Conservation (phyloP, 2,797 vertebrate genomes). For the Urosaurus nigricauda region DNA sequence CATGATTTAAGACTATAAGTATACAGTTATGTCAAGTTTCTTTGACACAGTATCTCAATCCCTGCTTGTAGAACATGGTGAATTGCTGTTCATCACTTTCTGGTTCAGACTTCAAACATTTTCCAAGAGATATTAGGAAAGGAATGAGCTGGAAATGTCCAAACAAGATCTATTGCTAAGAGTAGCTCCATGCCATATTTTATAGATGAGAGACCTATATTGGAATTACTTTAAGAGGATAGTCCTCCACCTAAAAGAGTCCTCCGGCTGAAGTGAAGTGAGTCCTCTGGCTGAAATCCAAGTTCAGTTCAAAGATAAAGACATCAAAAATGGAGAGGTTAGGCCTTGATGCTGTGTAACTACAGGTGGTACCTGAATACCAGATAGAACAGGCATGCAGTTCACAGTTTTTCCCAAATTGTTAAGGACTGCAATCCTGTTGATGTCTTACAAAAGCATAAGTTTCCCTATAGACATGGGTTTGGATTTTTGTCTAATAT, state of each 20-base stretch:
- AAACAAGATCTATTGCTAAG: neutral
- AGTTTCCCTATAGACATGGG: too few relatives aligned
- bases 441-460: too few relatives aligned
- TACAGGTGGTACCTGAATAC: neutral
- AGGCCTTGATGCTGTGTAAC: neutral
- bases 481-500: too few relatives aligned
- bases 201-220: neutral
- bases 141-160: neutral
- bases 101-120: neutral
- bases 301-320: neutral
- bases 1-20: too few relatives aligned
- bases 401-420: neutral
- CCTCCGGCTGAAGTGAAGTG: neutral
- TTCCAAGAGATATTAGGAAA: neutral
- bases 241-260: neutral
- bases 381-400: neutral
- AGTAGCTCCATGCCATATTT: neutral
- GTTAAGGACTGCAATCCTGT: neutral
- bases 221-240: neutral
- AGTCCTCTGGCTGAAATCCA: too few relatives aligned
- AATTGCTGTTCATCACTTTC: too few relatives aligned
- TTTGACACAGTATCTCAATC: too few relatives aligned
- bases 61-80: neutral
- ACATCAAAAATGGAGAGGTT: neutral
- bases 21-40: too few relatives aligned